Evolutionary conservation across 1,140 invertebrate species (phyloP), one percentile per base, ranked within the genome.

Genomic region (Meloidogyne floridensis): DNA sequence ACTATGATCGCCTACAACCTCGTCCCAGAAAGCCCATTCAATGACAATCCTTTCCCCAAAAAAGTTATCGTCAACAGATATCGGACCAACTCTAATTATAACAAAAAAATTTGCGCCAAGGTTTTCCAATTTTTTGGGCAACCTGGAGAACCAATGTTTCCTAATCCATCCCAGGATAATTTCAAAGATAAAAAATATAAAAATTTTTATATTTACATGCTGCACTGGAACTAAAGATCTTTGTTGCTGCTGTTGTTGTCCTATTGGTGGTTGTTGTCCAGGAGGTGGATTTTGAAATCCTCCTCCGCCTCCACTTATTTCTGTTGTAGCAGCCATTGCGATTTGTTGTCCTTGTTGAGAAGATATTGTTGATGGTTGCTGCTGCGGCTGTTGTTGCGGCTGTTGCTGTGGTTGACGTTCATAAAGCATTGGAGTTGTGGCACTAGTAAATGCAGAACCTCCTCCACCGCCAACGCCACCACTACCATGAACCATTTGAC

Each of bases 331-430:
- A 43, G 75, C 2, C 15, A 65, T n/a, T n/a, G n/a, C n/a, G 0
- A 5, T n/a, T 74, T n/a, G 5, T 20, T 74, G 72, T 18, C 18
- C 18, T 74, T 74, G 72, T 6, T 6, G 4, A 0, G 72, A 20
- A 51, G 72, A 74, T 1, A 74, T 74, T 74, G 72, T n/a, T 6
- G 20, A 10, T 78, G 4, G 76, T 70, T 47, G n/a, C n/a, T 72
- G 8, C 15, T 47, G 54, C 20, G 6, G 65, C 15, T 18, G 72
- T 74, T 74, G 72, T n/a, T 6, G 20, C 70, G 0, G 76, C 43
- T 47, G n/a, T 13, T 72, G 8, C 15, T 47, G 54, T 51, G 6
- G 65, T 42, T 18, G 72, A 13, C 72, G 43, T 54, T 74, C 72
- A 74, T 15, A 74, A 54, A 54, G 20, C 20, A 54, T 54, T 6